These are phyloP conservation scores for Campoletis raptor DNA, from an alignment of 2,888 invertebrate genomes.

Conservation along the genomic window DNA sequence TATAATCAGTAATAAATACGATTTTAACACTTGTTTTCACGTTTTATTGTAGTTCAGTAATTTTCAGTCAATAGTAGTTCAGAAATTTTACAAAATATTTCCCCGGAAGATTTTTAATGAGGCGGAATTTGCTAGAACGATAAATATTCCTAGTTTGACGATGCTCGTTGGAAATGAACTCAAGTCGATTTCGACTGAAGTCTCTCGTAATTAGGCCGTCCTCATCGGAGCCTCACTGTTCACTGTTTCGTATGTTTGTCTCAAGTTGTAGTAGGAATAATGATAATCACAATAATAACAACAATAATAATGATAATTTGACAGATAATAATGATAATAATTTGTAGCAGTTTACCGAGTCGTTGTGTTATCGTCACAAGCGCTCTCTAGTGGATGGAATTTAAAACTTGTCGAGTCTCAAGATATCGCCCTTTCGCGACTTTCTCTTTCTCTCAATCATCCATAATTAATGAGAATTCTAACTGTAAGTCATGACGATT, in stretches of 20 bases:
- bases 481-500: neutral
- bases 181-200: slow-evolving; percentile 45
- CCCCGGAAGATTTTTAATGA: slow-evolving; percentile 2
- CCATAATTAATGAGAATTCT: slow-evolving; percentile 27
- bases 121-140: slow-evolving; percentile 64
- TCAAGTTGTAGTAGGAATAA: neutral
- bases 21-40: neutral
- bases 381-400: slow-evolving; percentile 64
- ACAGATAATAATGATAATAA: slow-evolving; percentile 4
- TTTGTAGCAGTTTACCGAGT: slow-evolving; percentile 16
- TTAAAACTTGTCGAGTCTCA: slow-evolving; percentile 47
- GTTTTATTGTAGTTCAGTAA: neutral
- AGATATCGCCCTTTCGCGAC: slow-evolving; percentile 46
- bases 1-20: neutral
- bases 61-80: no score
- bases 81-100: slow-evolving; percentile 2
- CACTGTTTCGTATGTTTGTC: neutral
- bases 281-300: neutral
- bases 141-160: slow-evolving; percentile 70
- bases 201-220: slow-evolving; percentile 69
- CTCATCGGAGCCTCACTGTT: neutral
- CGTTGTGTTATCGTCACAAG: slow-evolving; percentile 6
- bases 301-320: slow-evolving; percentile 3
- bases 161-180: slow-evolving; percentile 63
- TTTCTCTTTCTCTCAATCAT: slow-evolving; percentile 48